Evolutionary conservation across 2,888 invertebrate species (phyloP).

Genomic region (Rapana venosa): DNA sequence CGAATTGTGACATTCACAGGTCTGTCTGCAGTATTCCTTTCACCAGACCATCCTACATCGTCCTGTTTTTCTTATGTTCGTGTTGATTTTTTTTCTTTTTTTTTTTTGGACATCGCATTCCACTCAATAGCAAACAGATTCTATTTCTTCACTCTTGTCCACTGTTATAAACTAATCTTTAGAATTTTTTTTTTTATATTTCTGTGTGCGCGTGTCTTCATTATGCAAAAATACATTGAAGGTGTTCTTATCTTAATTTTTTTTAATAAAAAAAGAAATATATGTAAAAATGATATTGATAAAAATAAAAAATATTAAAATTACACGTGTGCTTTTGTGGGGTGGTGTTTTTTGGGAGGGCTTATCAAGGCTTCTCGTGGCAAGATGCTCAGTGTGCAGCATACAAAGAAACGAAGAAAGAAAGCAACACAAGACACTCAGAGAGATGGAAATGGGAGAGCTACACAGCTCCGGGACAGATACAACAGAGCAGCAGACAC

Average conservation of each 20-base stretch:
- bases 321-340: neutral
- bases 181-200: slow-evolving; percentile 56
- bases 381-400: no score
- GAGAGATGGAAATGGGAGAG: no score
- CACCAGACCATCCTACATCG: slow-evolving; percentile 6
- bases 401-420: no score
- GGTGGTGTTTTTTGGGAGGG: no score
- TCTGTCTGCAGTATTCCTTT: slow-evolving; percentile 23
- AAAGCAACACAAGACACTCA: no score
- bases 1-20: neutral
- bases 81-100: neutral
- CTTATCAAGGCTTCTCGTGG: no score
- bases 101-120: slow-evolving; percentile 29
- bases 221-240: slow-evolving; percentile 53
- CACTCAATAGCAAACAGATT: slow-evolving; percentile 27
- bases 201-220: slow-evolving; percentile 53
- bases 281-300: slow-evolving; percentile 38
- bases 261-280: slow-evolving; percentile 51
- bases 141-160: slow-evolving; percentile 18
- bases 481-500: no score
- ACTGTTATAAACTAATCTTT: slow-evolving; percentile 12
- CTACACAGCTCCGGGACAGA: no score
- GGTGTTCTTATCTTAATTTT: slow-evolving; percentile 58
- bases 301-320: slow-evolving; percentile 37
- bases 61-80: neutral